Conservation (phyloP, 2,888 invertebrate species). For the Andrena minutula region DNA sequence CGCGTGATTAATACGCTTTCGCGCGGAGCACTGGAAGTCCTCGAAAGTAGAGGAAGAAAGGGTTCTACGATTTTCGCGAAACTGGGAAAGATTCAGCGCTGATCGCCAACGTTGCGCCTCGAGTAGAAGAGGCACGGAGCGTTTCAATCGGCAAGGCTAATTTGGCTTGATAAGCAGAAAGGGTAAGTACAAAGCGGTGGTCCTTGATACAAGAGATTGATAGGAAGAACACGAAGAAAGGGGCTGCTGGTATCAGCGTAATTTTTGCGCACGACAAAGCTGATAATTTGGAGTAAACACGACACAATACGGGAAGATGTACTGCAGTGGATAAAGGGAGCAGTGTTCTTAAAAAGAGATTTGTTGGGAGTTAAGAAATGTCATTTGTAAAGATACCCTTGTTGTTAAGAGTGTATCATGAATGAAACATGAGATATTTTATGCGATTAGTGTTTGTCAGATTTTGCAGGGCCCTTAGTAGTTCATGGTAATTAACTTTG, state of each 20-base stretch:
- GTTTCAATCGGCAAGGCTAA: constrained; percentile 19
- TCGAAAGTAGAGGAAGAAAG: not conserved
- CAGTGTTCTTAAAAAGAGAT: not conserved
- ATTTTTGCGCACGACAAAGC: not conserved
- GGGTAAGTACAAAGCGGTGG: not conserved
- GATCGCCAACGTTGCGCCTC: not conserved
- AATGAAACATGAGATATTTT: too few relatives aligned
- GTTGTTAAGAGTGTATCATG: not conserved
- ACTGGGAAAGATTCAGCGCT: not conserved
- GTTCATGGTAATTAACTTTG: not conserved
- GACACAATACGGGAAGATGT: not conserved
- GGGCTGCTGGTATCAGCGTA: not conserved
- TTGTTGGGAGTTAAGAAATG: constrained; percentile 5
- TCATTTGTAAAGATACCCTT: not conserved
- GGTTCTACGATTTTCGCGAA: not conserved
- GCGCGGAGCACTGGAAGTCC: not conserved
- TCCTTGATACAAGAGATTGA: not conserved
- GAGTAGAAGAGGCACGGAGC: not conserved
- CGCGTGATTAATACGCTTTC: constrained; percentile 8
- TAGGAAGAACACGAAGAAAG: not conserved
- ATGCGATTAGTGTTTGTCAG: too few relatives aligned
- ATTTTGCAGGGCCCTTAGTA: too few relatives aligned
- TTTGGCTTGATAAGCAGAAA: not conserved
- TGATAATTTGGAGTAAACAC: not conserved
- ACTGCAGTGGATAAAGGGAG: not conserved